Evolutionary conservation across 2,113 vertebrate species (phyloP), one percentile per base, ranked within the genome.

Genomic region (Rhizomys pruinosus): DNA sequence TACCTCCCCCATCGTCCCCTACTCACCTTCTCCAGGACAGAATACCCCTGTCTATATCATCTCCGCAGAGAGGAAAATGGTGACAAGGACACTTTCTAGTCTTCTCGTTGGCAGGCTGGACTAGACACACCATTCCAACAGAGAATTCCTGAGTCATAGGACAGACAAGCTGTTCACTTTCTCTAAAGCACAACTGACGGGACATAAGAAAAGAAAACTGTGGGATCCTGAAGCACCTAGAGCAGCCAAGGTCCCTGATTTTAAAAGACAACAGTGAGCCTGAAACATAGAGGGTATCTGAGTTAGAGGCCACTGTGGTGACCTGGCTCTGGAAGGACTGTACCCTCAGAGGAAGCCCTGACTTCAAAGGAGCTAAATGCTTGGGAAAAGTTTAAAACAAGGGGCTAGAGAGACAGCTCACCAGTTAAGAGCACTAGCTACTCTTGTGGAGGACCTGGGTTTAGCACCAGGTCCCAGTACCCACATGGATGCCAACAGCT

Each of bases 141-240:
- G 81, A 84, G 61, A 47, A 52, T n/a, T 39, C 42, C 63, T 84
- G 63, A 84, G 47, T 47, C 61, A 84, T n/a, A 44, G 32, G 59
- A 29, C 63, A 34, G 81, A 68, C 81, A 66, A 84, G 42, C 81
- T 84, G 81, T 82, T 82, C 61, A 20, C 19, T 23, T 61, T 82
- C 12, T 82, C 79, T 82, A 82, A 84, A 47, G 39, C 17, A 34
- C 32, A 27, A 47, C 39, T 15, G 3, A 47, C 39, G 42, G 44
- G 44, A 19, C 22, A 1, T 23, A 12, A n/a, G 44, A 32, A 52
- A 52, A n/a, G 44, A n/a, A 68, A 84, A 52, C 57, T 1, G 12
- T 23, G 63, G 44, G 39, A 17, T 82, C 39, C 61, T 19, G 3
- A 32, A 82, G 63, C 39, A 44, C 16, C 59, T 64, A 64, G 37